Base-by-base conservation (phyloP, 2,888 invertebrate species). In the Sesia bembeciformis region DNA sequence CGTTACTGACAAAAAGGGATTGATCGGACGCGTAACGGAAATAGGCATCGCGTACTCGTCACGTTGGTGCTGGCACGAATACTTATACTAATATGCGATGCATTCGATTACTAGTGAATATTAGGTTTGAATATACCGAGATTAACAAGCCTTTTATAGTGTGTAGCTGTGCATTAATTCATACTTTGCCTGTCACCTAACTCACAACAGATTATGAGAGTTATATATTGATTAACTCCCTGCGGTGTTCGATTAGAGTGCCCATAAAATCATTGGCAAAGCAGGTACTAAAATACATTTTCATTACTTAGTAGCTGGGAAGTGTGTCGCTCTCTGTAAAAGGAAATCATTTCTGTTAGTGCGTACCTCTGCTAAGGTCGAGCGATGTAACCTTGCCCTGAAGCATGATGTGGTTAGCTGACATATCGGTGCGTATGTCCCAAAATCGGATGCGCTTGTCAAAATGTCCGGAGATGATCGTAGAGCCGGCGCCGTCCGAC, bases 381-480 rank as follows among this genome's bases (percentile, higher is more conserved):
- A 99, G 91, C 51, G 98, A 98, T 46, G 98, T 98, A 62, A 99
- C 95, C 91, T 96, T 96, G 57, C 97, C 98, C 78, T 96, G 96
- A 59, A 99, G 91, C 62, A 94, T 83, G 61, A 98, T 95, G 83
- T 97, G 96, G 75, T 96, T 96, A 59, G 94, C 93, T 63, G 94
- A 93, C 70, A 93, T 93, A 69, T 98, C 97, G 8, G 95, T 93
- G 68, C 99, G 92, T 60, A 95, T 94, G 84, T 99, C 99, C 98
- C 98, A 99, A 84, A 99, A 97, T 54, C 98, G 93, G 67, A 99
- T 95, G 73, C 95, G 94, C 84, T 98, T 98, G 90, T 99, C 99
- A 83, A 96, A 98, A 90, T 99, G 99, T 39, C 98, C 98, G 70
- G 98, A 98, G 70, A 99, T 97, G 67, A 99, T 96, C 54, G 96